Evolutionary conservation across 2,113 vertebrate species (phyloP), one percentile per base, ranked within the genome.

Genomic region (Lycaon pictus): DNA sequence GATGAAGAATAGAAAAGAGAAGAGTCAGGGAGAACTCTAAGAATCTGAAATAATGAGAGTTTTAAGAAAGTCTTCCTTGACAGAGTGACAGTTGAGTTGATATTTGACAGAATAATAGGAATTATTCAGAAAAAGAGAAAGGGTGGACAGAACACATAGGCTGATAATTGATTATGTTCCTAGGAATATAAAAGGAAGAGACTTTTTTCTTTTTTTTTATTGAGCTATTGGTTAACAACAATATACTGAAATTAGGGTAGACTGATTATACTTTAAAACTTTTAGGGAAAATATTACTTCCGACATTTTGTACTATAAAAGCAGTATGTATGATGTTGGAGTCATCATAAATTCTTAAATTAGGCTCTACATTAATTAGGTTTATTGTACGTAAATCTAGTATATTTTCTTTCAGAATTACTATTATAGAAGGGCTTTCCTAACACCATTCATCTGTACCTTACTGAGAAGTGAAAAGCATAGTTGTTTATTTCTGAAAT

Each of bases 401-500:
- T 65, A 19, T 19, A 65, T 37, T 58, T 72, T 88, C 27, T 76
- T 81, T 93, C 25, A 53, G 67, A 90, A 53, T 83, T 69, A 29
- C 13, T 92, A 58, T 58, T 56, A 35, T 27, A 9, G 11, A 69
- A 90, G 11, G 0, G 25, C 58, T 71, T 90, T 62, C 11, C 55
- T 81, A 48, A 83, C 22, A 76, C 1, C 27, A 32, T 51, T 60
- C 11, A 79, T 37, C 32, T 92, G 23, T 48, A 88, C 11, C 3
- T n/a, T 65, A 48, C 13, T 91, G 94, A 86, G 35, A 79, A 93
- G 80, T 88, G n/a, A 65, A 94, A 55, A 35, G 60, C 17, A 65
- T 0, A 16, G 48, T 5, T 94, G 5, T 72, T 0, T 51, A 62
- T 23, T 80, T 88, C 29, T 32, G 69, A 69, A 90, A 91, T 88